Evolutionary conservation across 1,140 invertebrate species (phyloP).

Genomic region (Nomia melanderi): DNA sequence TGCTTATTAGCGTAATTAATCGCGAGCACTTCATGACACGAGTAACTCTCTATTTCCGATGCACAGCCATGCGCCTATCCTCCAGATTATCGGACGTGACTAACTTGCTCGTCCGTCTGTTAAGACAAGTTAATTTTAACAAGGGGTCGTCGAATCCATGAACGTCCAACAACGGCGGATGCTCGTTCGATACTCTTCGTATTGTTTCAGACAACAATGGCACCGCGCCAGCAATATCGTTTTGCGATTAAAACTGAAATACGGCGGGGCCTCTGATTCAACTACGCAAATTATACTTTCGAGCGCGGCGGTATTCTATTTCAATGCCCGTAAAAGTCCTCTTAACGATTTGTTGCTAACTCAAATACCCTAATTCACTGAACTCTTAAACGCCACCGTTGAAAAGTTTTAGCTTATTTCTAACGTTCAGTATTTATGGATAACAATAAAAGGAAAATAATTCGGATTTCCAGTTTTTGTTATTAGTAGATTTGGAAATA

Average conservation of each 20-base stretch:
- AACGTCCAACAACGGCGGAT: slow-evolving; percentile 3
- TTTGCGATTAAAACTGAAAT: slow-evolving; percentile 12
- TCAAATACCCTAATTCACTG: neutral
- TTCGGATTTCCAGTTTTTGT: too few relatives aligned
- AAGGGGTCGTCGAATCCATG: slow-evolving; percentile 17
- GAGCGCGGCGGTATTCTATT: slow-evolving; percentile 5
- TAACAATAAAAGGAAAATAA: too few relatives aligned
- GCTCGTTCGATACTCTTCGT: neutral
- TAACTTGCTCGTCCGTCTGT: slow-evolving; percentile 16
- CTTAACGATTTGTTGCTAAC: too few relatives aligned
- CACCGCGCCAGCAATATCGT: neutral
- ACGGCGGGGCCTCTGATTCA: neutral
- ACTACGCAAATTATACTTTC: neutral
- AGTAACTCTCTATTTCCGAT: slow-evolving; percentile 62
- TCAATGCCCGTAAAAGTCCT: slow-evolving; percentile 5
- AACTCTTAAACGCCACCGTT: neutral
- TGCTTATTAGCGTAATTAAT: slow-evolving; percentile 56
- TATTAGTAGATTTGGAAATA: too few relatives aligned
- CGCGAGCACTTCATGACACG: slow-evolving; percentile 45
- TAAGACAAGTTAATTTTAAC: slow-evolving; percentile 33
- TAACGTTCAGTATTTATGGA: too few relatives aligned
- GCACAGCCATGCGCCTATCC: slow-evolving; percentile 46
- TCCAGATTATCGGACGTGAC: slow-evolving; percentile 49
- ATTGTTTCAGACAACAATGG: slow-evolving; percentile 15
- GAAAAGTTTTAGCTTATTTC: too few relatives aligned